Percentiles rank a stretch among this genome's conserved stretches.
Conservation (phyloP, 2,113 vertebrate genomes). For the Andinoacara biseriatus region DNA sequence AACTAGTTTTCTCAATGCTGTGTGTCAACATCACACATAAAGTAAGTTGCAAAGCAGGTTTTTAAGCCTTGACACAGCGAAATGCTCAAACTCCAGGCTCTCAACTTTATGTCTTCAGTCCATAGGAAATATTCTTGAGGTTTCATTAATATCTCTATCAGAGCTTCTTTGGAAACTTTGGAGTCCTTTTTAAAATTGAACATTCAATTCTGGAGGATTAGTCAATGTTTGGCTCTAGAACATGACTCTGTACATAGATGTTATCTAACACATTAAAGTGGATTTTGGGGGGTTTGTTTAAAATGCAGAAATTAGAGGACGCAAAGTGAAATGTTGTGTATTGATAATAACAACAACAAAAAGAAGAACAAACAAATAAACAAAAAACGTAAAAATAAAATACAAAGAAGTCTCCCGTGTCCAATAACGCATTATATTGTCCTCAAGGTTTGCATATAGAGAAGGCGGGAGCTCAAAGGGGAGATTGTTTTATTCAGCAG, state of each 20-base stretch:
- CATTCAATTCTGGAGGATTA: not conserved
- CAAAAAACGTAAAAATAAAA: not conserved
- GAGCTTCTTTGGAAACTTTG: not conserved
- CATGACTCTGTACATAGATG: not conserved
- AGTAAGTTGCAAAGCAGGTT: not conserved
- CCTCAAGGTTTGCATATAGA: not conserved
- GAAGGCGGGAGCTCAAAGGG: constrained; percentile 9
- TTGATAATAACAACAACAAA: not conserved
- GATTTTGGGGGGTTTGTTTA: too few species aligned
- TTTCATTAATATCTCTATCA: not conserved
- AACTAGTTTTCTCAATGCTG: not conserved
- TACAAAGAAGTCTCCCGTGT: not conserved
- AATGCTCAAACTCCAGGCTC: too few species aligned
- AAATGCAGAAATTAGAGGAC: too few species aligned
- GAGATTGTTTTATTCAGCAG: constrained; percentile 15
- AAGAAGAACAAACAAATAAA: not conserved
- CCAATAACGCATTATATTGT: not conserved
- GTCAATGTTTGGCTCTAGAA: not conserved
- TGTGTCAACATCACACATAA: not conserved
- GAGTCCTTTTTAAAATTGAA: not conserved
- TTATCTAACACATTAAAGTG: too few species aligned
- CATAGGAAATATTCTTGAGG: not conserved
- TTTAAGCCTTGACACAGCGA: not conserved
- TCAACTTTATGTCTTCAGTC: not conserved
- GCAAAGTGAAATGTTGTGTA: not conserved